Evolutionary conservation across 2,113 vertebrate genomes (phyloP), one percentile per base, ranked within the genome.

Genomic region (Perccottus glenii): DNA sequence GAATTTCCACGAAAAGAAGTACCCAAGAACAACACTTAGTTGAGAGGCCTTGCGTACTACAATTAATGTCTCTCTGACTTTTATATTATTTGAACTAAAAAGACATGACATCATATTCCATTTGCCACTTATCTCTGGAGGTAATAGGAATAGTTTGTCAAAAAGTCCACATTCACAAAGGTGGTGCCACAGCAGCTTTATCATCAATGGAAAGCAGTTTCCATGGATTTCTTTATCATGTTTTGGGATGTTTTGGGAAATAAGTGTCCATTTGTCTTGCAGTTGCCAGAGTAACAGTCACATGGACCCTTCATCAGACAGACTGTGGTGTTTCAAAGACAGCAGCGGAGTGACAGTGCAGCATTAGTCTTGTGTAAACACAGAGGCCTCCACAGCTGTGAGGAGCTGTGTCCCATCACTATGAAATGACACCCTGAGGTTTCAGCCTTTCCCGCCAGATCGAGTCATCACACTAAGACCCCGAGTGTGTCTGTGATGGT

Each of bases 301-400:
- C 48, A 12, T 57, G 49, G 64, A 65, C 72, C 74, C 68, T 51
- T 64, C 72, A 67, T 83, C 72, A 75, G 78, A 81, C 61, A 61
- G 77, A 61, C 78, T 67, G 14, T 0, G 27, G 4, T 7, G 50
- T 65, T 77, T 91, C 78, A 85, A 87, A 88, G 80, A 4, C 14
- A n/a, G 60, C 38, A 53, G 64, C 63, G 55, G 61, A 67, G 59
- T 67, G 75, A 81, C 55, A 38, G 15, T 53, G 53, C 19, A 40
- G 50, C 38, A 69, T 77, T 67, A 61, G 64, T 38, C 50, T 49
- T 70, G 48, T 77, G 78, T 89, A 90, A 89, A 91, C 84, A 85
- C 58, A 35, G 77, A 85, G 81, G 81, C 78, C 62, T 53, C 59
- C 10, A 42, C 78, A 76, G 74, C 62, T 68, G 78, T 35, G 60